A percentile compares a stretch with the other conserved stretches of the same genome.
Evolutionary conservation across 2,113 vertebrate genomes (phyloP).

Genomic region (Triplophysa tibetana): DNA sequence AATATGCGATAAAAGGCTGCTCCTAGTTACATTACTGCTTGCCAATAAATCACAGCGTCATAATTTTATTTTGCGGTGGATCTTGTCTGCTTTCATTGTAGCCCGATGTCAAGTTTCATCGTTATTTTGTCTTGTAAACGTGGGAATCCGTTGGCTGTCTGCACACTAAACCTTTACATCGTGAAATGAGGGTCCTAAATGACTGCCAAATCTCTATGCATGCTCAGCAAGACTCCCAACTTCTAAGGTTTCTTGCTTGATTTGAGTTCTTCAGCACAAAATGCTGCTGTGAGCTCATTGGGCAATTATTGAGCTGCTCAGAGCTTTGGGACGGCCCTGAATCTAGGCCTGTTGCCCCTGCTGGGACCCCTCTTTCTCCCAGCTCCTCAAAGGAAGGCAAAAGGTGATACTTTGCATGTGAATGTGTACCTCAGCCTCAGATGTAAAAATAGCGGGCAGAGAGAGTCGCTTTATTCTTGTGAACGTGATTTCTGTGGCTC

Average conservation of each 20-base stretch:
- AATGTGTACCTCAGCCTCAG: constrained; percentile 33
- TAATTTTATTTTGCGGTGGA: constrained; percentile 22
- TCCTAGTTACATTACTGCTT: constrained; percentile 22
- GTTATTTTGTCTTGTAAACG: constrained; percentile 16
- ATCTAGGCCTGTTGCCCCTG: constrained; percentile 17
- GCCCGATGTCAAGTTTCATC: constrained; percentile 22
- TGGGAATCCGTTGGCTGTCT: background rate
- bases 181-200: background rate
- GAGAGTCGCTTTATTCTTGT: constrained; percentile 16
- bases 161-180: background rate
- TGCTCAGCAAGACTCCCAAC: background rate
- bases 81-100: constrained; percentile 26
- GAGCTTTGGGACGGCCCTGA: background rate
- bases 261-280: background rate
- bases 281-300: background rate
- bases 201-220: background rate
- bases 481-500: constrained; percentile 18
- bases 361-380: constrained; percentile 8
- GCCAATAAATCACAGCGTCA: constrained; percentile 22
- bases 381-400: constrained; percentile 26
- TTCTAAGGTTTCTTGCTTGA: background rate
- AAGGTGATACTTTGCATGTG: constrained; percentile 43
- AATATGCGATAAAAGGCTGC: constrained; percentile 25
- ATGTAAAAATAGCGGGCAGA: constrained; percentile 25
- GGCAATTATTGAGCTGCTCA: constrained; percentile 12